Base-by-base conservation (phyloP, 2,113 vertebrate species). In the Anser brachyrhynchus region DNA sequence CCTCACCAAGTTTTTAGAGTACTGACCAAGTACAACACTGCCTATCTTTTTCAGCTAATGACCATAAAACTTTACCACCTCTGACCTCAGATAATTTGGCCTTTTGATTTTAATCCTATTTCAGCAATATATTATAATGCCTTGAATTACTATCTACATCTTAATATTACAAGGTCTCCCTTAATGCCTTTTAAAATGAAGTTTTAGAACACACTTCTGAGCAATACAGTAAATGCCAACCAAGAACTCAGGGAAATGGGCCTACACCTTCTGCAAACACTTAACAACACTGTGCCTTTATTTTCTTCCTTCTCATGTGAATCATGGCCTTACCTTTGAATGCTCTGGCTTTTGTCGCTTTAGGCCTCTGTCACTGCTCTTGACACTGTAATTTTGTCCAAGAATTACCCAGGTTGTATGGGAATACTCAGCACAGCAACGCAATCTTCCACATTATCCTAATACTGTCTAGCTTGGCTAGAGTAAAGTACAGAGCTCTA, bases 331-430 rank as follows among this genome's bases (percentile, higher is more conserved):
- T 76, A 41, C 73, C 64, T 91, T 69, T 81, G 35, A 82, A 28
- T 64, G 81, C 22, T 96, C 97, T 97, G 97, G 46, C 52, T 97
- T 97, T 96, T 95, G 79, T 98, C 95, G 96, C 54, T 72, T 29
- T 59, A 88, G 79, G 39, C 31, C 76, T 92, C 90, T 89, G 88
- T 71, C 37, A 11, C 58, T 88, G 58, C 28, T 52, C 8, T 33
- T 90, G 89, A 87, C 84, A 78, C 41, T 43, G 39, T 91, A 79
- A 96, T 97, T 96, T 95, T 84, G 87, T 94, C 81, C 81, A 33
- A 86, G 69, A 95, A 89, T 93, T 93, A 91, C 86, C 94, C 26
- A 90, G 73, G 78, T 23, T 28, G 43, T 54, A 54, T 80, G 93
- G 86, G 94, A 94, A 83, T 96, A 94, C 80, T 79, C 77, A 62